Percentiles rank a stretch among this genome's conserved stretches.
These are phyloP conservation scores for Drosophila kuntzei DNA, from an alignment of 2,888 invertebrate species.

Conservation along the genomic window DNA sequence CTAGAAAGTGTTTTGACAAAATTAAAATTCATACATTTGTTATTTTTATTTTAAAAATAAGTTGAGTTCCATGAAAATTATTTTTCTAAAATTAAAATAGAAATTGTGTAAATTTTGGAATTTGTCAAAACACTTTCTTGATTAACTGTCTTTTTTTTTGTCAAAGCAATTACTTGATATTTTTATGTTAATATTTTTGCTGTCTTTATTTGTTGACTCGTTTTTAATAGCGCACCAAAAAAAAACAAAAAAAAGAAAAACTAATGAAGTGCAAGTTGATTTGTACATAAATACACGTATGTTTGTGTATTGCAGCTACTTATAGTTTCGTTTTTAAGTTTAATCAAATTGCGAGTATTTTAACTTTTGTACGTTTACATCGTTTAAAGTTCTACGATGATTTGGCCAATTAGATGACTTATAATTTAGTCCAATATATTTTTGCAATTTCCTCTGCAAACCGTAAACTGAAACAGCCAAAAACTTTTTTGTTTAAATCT, in stretches of 20 bases:
- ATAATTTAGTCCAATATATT: conserved; percentile 37
- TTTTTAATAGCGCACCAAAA: conserved; percentile 61
- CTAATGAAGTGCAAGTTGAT: conserved; percentile 7
- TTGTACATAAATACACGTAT: conserved; percentile 15
- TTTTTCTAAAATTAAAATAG: no score
- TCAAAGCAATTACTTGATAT: not conserved
- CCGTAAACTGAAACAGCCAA: conserved; percentile 31
- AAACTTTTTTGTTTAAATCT: conserved; percentile 30
- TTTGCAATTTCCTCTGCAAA: conserved; percentile 7
- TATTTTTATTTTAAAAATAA: no score
- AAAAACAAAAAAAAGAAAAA: conserved; percentile 18
- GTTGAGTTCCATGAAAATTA: no score
- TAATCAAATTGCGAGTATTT: conserved; percentile 3
- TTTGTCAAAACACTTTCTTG: conserved; percentile 1
- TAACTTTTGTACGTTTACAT: conserved; percentile 20
- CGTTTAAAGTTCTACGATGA: conserved; percentile 11
- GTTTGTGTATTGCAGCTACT: conserved; percentile 38
- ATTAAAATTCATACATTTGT: no score
- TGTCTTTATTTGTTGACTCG: conserved; percentile 49
- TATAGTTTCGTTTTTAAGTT: conserved; percentile 60
- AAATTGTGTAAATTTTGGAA: no score
- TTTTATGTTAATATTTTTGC: conserved; percentile 12
- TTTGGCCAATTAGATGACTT: conserved; percentile 55
- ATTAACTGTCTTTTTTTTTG: not conserved
- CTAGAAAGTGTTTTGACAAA: no score